Conservation (phyloP, 2,797 vertebrate genomes). For the Chaunax sp. region DNA sequence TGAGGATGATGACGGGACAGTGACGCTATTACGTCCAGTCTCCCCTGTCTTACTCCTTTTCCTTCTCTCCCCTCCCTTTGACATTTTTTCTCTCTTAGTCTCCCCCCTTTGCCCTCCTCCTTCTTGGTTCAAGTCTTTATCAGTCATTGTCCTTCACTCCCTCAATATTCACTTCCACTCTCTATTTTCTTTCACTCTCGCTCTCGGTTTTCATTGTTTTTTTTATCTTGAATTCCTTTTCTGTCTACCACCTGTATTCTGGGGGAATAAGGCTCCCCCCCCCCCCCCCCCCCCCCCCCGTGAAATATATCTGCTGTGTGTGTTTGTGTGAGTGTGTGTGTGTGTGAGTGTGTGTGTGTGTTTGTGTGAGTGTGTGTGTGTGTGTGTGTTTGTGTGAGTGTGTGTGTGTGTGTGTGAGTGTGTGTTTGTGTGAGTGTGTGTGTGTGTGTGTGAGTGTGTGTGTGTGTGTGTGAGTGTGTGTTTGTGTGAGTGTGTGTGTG, state of each 20-base stretch:
- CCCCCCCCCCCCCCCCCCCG: conserved; percentile 78
- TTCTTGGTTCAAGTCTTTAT: conserved; percentile 43
- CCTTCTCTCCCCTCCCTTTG: conserved; percentile 20
- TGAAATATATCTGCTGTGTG: conserved; percentile 91
- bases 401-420: no score
- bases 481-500: conserved; percentile 46
- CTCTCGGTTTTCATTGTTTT: conserved; percentile 45
- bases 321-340: conserved; percentile 55
- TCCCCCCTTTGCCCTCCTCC: conserved; percentile 27
- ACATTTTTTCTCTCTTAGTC: conserved; percentile 41
- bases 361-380: conserved; percentile 61
- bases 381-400: conserved; percentile 54
- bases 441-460: no score
- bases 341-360: conserved; percentile 59
- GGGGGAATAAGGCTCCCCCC: conserved; percentile 83
- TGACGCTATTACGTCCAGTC: conserved; percentile 67
- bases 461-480: conserved; percentile 57
- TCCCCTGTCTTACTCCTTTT: conserved; percentile 38
- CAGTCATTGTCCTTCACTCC: conserved; percentile 48
- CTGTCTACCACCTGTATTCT: conserved; percentile 83
- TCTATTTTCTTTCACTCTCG: conserved; percentile 37
- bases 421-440: conserved; percentile 57
- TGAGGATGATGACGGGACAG: conserved; percentile 31
- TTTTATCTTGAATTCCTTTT: conserved; percentile 44
- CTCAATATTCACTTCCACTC: conserved; percentile 41